Evolutionary conservation across 2,113 vertebrate genomes (phyloP).

Genomic region (Megaceryle maxima): DNA sequence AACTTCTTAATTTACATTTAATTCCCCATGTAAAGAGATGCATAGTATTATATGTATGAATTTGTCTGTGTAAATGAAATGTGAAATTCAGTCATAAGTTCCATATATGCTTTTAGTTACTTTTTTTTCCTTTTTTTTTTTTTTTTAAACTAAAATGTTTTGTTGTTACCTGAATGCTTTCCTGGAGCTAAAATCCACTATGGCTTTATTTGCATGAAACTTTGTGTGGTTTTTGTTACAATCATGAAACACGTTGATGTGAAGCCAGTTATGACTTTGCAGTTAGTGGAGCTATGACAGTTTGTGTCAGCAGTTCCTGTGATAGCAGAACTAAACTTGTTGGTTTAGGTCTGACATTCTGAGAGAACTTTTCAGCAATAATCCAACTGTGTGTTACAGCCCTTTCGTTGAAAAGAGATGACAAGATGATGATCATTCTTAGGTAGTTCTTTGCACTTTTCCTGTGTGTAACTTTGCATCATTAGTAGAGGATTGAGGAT

Average conservation of each 20-base stretch:
- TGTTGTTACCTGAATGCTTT: not conserved
- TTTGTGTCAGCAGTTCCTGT: not conserved
- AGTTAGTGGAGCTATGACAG: not conserved
- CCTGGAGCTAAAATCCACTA: not conserved
- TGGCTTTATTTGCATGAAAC: not conserved
- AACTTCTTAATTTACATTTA: accelerated
- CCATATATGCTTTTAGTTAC: accelerated
- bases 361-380: not conserved
- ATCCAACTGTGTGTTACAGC: not conserved
- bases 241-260: accelerated
- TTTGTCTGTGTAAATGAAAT: not conserved
- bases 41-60: accelerated
- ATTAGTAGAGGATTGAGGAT: not conserved
- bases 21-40: not conserved
- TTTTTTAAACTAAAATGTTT: accelerated
- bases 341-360: not conserved
- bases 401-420: accelerated
- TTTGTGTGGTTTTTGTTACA: not conserved
- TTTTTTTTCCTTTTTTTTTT: not conserved
- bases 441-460: not conserved
- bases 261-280: not conserved
- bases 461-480: accelerated
- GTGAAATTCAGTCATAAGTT: not conserved
- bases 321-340: not conserved
- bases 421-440: accelerated